These are phyloP conservation scores for Vesta saturnalis DNA, from an alignment of 2,888 invertebrate genomes.

Conservation along the genomic window DNA sequence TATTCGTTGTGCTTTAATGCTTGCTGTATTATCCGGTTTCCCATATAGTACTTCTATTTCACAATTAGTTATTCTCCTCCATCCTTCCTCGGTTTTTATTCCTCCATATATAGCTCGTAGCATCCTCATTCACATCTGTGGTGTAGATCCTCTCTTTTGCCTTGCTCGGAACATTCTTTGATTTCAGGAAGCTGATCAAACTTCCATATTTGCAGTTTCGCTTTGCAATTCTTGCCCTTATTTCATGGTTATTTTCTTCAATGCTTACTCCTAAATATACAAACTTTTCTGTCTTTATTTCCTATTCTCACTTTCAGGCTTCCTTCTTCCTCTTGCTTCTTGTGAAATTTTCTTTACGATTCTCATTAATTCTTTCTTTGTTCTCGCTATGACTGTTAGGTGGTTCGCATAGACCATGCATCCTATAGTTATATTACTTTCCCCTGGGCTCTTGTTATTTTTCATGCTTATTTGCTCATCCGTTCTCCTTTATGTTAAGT, in stretches of 20 bases:
- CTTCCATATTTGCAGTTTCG: neutral
- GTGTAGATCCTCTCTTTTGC: too few species aligned
- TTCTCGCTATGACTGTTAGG: too few species aligned
- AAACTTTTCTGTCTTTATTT: neutral
- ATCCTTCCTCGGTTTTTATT: too few species aligned
- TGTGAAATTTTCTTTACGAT: neutral
- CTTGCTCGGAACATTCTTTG: too few species aligned
- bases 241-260: neutral
- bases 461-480: too few species aligned
- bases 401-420: too few species aligned
- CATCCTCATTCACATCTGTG: neutral
- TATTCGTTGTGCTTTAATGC: neutral
- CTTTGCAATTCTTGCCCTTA: neutral
- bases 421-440: too few species aligned
- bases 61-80: too few species aligned
- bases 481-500: neutral
- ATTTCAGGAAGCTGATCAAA: too few species aligned
- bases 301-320: too few species aligned
- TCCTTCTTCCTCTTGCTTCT: too few species aligned
- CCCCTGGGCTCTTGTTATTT: too few species aligned
- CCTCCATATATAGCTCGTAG: neutral
- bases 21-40: neutral
- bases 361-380: neutral
- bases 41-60: neutral
- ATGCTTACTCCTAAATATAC: neutral